These are phyloP conservation scores for Oncorhynchus clarkii DNA, from an alignment of 2,113 vertebrate genomes.

Conservation along the genomic window DNA sequence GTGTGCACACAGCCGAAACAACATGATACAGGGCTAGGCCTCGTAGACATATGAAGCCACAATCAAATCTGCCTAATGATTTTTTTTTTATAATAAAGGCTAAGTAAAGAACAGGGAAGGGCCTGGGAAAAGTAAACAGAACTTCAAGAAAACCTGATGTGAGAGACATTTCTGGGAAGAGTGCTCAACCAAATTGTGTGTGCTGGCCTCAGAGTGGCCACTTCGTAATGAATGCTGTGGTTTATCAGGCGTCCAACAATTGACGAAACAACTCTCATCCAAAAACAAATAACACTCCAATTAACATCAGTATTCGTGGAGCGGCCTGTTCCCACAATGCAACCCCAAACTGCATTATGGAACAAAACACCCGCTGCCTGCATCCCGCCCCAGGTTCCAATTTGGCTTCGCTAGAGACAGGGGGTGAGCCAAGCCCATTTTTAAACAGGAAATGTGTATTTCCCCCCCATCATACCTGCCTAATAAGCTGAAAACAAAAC, in stretches of 20 bases:
- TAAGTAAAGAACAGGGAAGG: too few species aligned
- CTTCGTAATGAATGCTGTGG: neutral
- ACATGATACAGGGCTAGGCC: too few species aligned
- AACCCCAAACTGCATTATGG: constrained; percentile 5
- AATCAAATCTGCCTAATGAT: too few species aligned
- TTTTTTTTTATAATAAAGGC: too few species aligned
- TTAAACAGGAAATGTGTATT: constrained; percentile 41
- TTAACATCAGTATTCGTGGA: constrained; percentile 4
- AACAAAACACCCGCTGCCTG: neutral
- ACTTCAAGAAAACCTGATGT: too few species aligned
- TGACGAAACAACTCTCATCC: constrained; percentile 5
- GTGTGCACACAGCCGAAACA: too few species aligned
- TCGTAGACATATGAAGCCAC: too few species aligned
- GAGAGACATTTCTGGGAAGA: too few species aligned
- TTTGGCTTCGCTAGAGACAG: neutral
- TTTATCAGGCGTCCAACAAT: constrained; percentile 5
- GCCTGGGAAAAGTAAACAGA: too few species aligned
- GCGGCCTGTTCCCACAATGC: too few species aligned
- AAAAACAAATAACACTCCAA: constrained; percentile 19
- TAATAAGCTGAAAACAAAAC: neutral
- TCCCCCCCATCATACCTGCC: neutral
- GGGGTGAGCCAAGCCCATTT: neutral
- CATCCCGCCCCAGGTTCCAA: neutral
- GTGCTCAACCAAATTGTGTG: too few species aligned
- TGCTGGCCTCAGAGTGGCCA: too few species aligned